phyloP scores from a whole-genome alignment of 2,888 invertebrate genomes.

The Orchesella flavescens region DNA sequence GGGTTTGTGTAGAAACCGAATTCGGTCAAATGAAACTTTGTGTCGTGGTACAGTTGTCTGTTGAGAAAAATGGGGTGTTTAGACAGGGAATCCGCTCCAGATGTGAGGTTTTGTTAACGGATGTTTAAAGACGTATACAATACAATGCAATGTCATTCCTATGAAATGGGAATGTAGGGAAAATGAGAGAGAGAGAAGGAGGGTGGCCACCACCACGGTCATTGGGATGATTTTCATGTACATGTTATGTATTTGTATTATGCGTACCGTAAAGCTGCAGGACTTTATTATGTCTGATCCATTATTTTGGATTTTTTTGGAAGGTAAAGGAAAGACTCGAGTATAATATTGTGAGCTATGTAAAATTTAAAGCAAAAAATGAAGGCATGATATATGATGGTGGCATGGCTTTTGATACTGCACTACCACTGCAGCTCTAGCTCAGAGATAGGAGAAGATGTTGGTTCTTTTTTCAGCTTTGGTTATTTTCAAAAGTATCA shows the following conservation, averaged over 20 bases:
- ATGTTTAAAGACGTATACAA: conserved; percentile 45
- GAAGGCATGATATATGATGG: conserved; percentile 15
- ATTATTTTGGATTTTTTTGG: background rate
- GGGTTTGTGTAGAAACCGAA: conserved; percentile 5
- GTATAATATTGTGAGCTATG: background rate
- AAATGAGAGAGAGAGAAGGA: conserved; percentile 7
- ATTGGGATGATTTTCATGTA: background rate
- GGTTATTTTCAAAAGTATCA: background rate
- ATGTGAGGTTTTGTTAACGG: conserved; percentile 53
- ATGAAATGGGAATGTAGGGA: conserved; percentile 6
- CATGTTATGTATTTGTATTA: too few relatives aligned
- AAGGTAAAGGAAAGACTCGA: background rate
- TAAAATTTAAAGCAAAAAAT: background rate
- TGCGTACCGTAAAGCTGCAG: background rate
- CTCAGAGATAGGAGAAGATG: background rate
- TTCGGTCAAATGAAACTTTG: conserved; percentile 21
- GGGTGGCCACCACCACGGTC: background rate
- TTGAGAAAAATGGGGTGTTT: conserved; percentile 35
- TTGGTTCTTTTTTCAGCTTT: background rate
- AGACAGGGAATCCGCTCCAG: conserved; percentile 26
- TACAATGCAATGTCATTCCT: background rate
- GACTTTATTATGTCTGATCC: background rate
- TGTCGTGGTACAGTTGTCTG: conserved; percentile 4
- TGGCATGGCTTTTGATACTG: conserved; percentile 5
- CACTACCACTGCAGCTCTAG: too few relatives aligned